These are phyloP conservation scores for Polyergus mexicanus DNA, from an alignment of 1,140 invertebrate species.

Conservation along the genomic window DNA sequence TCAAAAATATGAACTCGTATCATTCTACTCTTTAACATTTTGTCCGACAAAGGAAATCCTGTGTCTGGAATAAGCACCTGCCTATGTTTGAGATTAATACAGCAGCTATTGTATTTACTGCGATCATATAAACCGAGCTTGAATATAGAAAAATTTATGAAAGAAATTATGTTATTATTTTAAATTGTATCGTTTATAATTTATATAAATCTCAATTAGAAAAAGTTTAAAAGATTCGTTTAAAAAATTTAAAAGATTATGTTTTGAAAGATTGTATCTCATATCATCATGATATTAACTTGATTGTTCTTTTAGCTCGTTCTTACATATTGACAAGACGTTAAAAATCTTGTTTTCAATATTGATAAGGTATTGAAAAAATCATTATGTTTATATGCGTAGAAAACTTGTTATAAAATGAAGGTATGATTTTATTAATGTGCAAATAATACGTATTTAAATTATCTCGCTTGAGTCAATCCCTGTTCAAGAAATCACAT, in stretches of 20 bases:
- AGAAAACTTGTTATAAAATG: too few species aligned
- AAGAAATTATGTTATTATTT: conserved; percentile 15
- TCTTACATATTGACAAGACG: not conserved
- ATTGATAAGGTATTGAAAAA: too few species aligned
- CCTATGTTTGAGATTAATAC: not conserved
- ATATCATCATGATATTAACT: not conserved
- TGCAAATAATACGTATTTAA: not conserved
- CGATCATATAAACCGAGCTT: not conserved
- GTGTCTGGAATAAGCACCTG: conserved; percentile 35
- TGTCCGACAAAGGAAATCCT: conserved; percentile 9
- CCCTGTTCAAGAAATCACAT: not conserved
- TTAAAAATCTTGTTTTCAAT: not conserved
- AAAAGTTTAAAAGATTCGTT: too few species aligned
- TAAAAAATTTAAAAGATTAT: not conserved
- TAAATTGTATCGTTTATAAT: not conserved
- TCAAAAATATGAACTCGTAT: conserved; percentile 11
- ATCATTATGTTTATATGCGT: too few species aligned
- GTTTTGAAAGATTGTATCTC: not conserved
- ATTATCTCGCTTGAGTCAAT: not conserved
- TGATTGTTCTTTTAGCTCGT: not conserved
- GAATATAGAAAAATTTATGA: not conserved
- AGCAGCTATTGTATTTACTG: not conserved
- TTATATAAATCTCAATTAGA: not conserved
- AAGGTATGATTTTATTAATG: too few species aligned
- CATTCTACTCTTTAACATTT: conserved; percentile 5